Conservation (phyloP, 2,797 vertebrate species). For the Spinus olivaceus region DNA sequence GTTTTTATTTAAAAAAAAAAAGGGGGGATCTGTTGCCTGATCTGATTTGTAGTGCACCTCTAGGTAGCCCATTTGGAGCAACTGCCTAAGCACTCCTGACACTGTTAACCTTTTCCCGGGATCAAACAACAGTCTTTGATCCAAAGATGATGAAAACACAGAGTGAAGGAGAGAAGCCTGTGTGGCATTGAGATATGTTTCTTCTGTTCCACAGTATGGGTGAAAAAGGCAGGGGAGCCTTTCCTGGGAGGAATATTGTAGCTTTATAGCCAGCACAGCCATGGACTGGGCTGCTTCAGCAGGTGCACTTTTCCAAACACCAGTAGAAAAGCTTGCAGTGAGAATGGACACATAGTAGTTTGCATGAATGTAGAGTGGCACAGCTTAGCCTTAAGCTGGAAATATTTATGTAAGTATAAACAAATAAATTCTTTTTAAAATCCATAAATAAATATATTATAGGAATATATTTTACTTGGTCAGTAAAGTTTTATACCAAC, state of each 20-base stretch:
- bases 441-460: not conserved
- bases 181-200: not conserved
- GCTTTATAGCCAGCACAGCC: not conserved
- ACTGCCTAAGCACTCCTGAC: not conserved
- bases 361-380: not conserved
- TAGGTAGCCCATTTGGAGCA: not conserved
- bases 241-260: not conserved
- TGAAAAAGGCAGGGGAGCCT: not conserved
- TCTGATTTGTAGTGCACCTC: not conserved
- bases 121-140: not conserved
- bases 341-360: not conserved
- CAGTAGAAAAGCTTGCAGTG: not conserved
- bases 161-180: not conserved
- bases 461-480: not conserved
- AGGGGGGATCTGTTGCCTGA: not conserved
- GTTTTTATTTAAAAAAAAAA: not conserved
- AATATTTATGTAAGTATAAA: not conserved
- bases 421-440: accelerated
- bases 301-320: not conserved
- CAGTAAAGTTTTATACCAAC: not conserved
- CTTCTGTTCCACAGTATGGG: not conserved
- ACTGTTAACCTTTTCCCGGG: not conserved
- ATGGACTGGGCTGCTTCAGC: not conserved
- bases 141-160: not conserved
- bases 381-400: not conserved